Percentiles rank a stretch among this genome's conserved stretches.
Evolutionary conservation across 2,888 invertebrate species (phyloP).

Genomic region (Coecobrya sp.): DNA sequence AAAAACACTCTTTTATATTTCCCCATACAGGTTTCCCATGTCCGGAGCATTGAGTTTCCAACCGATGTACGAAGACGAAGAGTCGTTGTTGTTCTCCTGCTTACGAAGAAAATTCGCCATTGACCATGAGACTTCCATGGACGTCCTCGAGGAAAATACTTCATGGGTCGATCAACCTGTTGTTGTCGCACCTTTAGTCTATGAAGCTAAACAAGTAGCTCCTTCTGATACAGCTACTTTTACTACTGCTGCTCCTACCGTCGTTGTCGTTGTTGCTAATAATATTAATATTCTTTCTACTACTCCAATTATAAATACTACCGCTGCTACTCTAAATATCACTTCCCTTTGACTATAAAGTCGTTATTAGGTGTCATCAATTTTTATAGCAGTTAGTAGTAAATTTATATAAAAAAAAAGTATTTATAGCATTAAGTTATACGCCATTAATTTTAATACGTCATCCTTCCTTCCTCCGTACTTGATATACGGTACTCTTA

Average conservation of each 20-base stretch:
- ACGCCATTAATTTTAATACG: too few relatives aligned
- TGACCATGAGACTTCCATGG: constrained; percentile 81
- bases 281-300: constrained; percentile 31
- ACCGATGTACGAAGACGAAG: constrained; percentile 72
- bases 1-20: not conserved
- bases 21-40: constrained; percentile 78
- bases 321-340: not conserved
- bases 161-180: constrained; percentile 82
- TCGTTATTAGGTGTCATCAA: constrained; percentile 42
- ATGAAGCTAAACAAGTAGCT: constrained; percentile 30
- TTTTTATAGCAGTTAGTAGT: not conserved
- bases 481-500: not conserved
- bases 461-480: not conserved
- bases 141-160: constrained; percentile 78
- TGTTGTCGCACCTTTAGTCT: constrained; percentile 71
- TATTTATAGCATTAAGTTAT: not conserved
- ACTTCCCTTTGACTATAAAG: constrained; percentile 64
- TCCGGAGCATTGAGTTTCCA: constrained; percentile 74
- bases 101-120: constrained; percentile 58
- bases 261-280: not conserved
- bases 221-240: not conserved
- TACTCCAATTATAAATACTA: not conserved
- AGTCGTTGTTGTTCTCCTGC: constrained; percentile 38
- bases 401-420: constrained; percentile 6
- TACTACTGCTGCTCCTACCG: not conserved